A percentile compares a stretch with the other conserved stretches of the same genome.
Evolutionary conservation across 1,140 invertebrate species (phyloP).

Genomic region (Cataglyphis hispanica): DNA sequence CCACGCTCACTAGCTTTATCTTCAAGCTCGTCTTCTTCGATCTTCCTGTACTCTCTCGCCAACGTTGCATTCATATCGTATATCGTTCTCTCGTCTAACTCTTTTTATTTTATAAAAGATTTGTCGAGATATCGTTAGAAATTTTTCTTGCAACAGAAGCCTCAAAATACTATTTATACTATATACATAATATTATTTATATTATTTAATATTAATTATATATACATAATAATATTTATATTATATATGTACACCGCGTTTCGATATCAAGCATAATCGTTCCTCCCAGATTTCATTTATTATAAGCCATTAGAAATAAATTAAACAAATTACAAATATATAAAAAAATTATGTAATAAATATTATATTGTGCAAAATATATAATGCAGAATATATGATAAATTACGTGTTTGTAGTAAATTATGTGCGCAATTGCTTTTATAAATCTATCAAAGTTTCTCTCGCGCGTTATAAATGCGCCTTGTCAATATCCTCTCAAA

Average conservation of each 20-base stretch:
- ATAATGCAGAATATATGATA: neutral
- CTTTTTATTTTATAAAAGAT: conserved; percentile 33
- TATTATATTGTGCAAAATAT: neutral
- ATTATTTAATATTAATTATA: no score
- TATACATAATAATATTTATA: neutral
- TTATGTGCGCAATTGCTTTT: neutral
- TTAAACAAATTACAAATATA: neutral
- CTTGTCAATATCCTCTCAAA: neutral
- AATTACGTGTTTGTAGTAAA: neutral
- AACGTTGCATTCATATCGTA: conserved; percentile 27
- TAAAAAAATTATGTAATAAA: neutral
- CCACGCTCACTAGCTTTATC: neutral
- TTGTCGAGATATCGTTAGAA: neutral
- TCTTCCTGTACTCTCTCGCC: neutral
- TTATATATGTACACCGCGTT: neutral
- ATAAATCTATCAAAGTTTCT: neutral
- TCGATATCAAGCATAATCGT: neutral
- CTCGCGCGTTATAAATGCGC: neutral
- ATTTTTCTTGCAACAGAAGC: neutral
- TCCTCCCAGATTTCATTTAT: neutral
- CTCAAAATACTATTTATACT: neutral
- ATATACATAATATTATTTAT: no score
- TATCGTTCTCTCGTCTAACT: neutral
- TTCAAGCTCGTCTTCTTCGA: conserved; percentile 1
- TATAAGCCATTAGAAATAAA: neutral